These are phyloP conservation scores for Tachysurus fulvidraco DNA, from an alignment of 2,113 vertebrate species.

Conservation along the genomic window DNA sequence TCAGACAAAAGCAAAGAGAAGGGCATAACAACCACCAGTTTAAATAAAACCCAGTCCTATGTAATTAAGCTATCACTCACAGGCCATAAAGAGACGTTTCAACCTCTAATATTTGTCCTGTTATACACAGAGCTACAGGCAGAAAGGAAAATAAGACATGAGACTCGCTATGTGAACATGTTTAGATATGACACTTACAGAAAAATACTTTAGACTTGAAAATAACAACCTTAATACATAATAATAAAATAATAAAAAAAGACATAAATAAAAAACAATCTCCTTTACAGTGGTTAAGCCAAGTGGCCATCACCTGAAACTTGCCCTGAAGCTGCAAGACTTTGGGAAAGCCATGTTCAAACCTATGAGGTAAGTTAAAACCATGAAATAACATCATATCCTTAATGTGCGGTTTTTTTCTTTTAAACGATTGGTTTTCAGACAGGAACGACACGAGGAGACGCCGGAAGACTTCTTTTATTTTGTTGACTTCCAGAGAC, in stretches of 20 bases:
- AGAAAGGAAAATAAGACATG: neutral
- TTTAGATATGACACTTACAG: neutral
- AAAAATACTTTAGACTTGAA: neutral
- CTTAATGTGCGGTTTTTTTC: neutral
- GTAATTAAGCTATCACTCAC: constrained; percentile 52
- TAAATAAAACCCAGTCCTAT: constrained; percentile 42
- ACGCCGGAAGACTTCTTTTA: constrained; percentile 92
- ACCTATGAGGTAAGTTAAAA: constrained; percentile 88
- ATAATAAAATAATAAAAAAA: neutral
- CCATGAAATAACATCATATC: neutral
- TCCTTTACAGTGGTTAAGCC: constrained; percentile 87
- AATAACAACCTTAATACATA: neutral
- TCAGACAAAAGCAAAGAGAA: constrained; percentile 47
- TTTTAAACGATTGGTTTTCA: constrained; percentile 56
- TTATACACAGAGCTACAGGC: neutral
- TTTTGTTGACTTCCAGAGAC: constrained; percentile 93
- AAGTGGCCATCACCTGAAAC: constrained; percentile 92
- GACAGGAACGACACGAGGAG: constrained; percentile 89
- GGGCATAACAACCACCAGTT: constrained; percentile 5
- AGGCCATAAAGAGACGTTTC: neutral
- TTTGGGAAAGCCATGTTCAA: constrained; percentile 97
- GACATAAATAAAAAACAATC: neutral
- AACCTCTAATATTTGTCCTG: neutral
- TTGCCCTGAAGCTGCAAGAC: constrained; percentile 87
- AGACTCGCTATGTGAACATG: neutral